Percentiles rank a stretch among this genome's conserved stretches.
Conservation (phyloP, 1,140 invertebrate genomes). For the Ganaspis sp. region DNA sequence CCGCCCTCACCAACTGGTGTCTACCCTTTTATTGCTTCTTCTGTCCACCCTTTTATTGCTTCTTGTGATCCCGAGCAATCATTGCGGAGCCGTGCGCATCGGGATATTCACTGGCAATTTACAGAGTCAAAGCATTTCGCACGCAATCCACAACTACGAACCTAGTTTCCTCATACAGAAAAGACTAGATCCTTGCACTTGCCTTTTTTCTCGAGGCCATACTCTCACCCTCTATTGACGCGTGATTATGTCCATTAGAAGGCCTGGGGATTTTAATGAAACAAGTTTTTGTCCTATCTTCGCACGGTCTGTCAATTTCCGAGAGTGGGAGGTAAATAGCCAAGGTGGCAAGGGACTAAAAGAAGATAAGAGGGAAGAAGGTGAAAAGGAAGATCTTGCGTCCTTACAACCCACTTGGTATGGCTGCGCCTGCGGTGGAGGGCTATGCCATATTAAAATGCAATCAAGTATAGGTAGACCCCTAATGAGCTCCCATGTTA, state of each 20-base stretch:
- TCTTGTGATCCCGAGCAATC: constrained; percentile 44
- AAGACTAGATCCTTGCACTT: background rate
- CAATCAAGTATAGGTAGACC: constrained; percentile 69
- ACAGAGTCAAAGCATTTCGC: constrained; percentile 50
- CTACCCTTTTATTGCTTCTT: background rate
- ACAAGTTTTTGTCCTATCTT: constrained; percentile 57
- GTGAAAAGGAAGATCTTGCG: constrained; percentile 23
- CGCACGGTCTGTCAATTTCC: constrained; percentile 58
- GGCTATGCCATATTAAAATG: constrained; percentile 70
- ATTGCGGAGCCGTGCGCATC: constrained; percentile 30
- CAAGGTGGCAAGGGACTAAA: constrained; percentile 42
- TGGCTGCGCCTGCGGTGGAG: constrained; percentile 41
- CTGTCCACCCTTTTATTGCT: constrained; percentile 36
- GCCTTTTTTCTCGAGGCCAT: constrained; percentile 42
- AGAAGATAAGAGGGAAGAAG: constrained; percentile 35
- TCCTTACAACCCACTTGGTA: constrained; percentile 49
- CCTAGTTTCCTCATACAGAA: background rate
- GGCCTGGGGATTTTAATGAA: constrained; percentile 60
- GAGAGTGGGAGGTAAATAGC: constrained; percentile 45
- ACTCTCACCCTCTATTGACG: constrained; percentile 55
- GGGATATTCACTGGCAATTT: constrained; percentile 22
- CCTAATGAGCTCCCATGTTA: constrained; percentile 73
- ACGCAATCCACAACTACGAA: constrained; percentile 41
- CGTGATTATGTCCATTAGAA: constrained; percentile 57
- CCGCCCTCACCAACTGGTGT: constrained; percentile 9